Percentiles rank a stretch among this genome's conserved stretches.
Evolutionary conservation across 2,113 vertebrate species (phyloP).

Genomic region (Helogale parvula): DNA sequence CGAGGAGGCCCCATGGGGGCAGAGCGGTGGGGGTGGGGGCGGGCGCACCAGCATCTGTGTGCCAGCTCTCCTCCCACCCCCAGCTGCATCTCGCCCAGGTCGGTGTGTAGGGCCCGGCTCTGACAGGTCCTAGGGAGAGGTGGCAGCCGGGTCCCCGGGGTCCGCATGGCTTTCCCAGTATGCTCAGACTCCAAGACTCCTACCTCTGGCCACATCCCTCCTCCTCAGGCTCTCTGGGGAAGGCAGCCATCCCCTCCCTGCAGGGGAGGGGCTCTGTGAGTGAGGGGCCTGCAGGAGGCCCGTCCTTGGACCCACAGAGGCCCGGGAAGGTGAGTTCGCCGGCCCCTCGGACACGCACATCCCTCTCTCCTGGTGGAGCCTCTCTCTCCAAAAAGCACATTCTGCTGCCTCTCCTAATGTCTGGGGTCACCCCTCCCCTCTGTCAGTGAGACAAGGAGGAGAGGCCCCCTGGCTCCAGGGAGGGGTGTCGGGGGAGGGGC

Average conservation of each 20-base stretch:
- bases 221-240: neutral
- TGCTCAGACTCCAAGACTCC: neutral
- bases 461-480: neutral
- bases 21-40: neutral
- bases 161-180: too few relatives aligned
- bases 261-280: neutral
- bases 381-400: neutral
- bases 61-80: too few relatives aligned
- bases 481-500: accelerated
- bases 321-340: accelerated
- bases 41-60: accelerated
- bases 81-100: neutral
- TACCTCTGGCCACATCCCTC: accelerated
- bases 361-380: neutral
- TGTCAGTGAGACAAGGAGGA: too few relatives aligned
- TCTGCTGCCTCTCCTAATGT: accelerated
- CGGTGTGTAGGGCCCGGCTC: accelerated
- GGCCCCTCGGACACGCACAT: neutral
- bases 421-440: accelerated
- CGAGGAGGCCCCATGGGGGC: accelerated
- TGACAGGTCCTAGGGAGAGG: neutral
- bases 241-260: accelerated
- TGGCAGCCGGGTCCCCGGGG: accelerated
- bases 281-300: accelerated
- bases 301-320: too few relatives aligned